A percentile compares a stretch with the other conserved stretches of the same genome.
Evolutionary conservation across 2,113 vertebrate genomes (phyloP).

Genomic region (Ptilonorhynchus violaceus): DNA sequence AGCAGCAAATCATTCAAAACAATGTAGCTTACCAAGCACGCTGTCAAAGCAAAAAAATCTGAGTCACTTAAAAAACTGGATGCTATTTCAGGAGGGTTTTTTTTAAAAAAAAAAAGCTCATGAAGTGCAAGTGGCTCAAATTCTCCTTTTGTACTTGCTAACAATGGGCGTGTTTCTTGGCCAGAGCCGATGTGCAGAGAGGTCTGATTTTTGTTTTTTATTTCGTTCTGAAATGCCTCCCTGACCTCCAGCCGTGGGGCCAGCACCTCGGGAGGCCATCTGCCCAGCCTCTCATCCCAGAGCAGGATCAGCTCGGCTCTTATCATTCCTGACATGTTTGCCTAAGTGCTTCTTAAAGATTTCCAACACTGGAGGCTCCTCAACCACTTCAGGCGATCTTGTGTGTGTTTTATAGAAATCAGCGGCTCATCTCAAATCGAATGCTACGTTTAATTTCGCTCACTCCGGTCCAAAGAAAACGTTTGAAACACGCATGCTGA

Average conservation of each 20-base stretch:
- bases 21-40: constrained; percentile 51
- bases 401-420: constrained; percentile 30
- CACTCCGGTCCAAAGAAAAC: neutral
- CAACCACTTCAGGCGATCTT: constrained; percentile 11
- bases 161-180: constrained; percentile 29
- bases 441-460: constrained; percentile 54
- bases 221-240: constrained; percentile 3
- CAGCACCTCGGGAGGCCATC: constrained; percentile 4
- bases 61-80: constrained; percentile 51
- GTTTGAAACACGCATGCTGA: neutral
- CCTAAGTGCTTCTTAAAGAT: constrained; percentile 32
- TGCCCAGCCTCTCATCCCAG: constrained; percentile 17
- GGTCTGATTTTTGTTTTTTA: neutral
- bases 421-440: constrained; percentile 32
- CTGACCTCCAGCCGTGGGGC: neutral
- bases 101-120: neutral
- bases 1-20: constrained; percentile 59
- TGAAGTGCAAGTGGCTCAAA: constrained; percentile 40
- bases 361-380: constrained; percentile 27
- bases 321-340: constrained; percentile 44
- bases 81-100: constrained; percentile 33
- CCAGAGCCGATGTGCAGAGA: neutral
- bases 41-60: constrained; percentile 51
- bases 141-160: constrained; percentile 35
- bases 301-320: neutral